Percentiles rank a stretch among this genome's conserved stretches.
phyloP scores from a whole-genome alignment of 2,888 invertebrate species.

The Lasioglossum morio region DNA sequence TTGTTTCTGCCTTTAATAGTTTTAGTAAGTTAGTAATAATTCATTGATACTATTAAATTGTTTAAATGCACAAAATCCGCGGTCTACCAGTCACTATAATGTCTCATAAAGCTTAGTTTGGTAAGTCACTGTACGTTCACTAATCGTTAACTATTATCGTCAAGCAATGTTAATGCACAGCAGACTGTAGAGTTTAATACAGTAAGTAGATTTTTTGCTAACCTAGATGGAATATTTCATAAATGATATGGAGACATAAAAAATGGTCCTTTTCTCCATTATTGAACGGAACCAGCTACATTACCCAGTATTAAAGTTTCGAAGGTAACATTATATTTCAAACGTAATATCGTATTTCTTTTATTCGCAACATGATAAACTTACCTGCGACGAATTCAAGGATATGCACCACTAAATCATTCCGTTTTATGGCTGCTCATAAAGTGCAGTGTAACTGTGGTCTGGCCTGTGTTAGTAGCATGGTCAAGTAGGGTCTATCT shows the following conservation, averaged over 20 bases:
- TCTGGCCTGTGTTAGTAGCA: background rate
- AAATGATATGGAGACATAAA: background rate
- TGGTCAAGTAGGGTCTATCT: constrained; percentile 1
- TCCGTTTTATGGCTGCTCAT: constrained; percentile 3
- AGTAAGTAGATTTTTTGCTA: background rate
- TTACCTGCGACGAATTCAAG: background rate
- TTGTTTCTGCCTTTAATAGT: too few species aligned
- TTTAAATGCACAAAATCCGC: too few species aligned
- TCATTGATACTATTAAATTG: too few species aligned
- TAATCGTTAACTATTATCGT: background rate
- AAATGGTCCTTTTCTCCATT: background rate
- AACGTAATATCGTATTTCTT: background rate
- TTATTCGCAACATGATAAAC: background rate
- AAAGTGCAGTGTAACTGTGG: constrained; percentile 6
- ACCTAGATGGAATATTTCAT: background rate
- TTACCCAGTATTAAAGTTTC: background rate
- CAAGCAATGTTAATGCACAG: background rate
- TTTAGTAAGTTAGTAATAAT: too few species aligned
- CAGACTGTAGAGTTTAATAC: background rate
- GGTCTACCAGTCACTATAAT: too few species aligned
- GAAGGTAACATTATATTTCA: background rate
- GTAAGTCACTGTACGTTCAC: background rate
- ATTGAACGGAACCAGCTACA: background rate
- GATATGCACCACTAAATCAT: constrained; percentile 5
- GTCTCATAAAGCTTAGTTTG: background rate